A percentile compares a stretch with the other conserved stretches of the same genome.
phyloP scores from a whole-genome alignment of 2,797 vertebrate genomes.

The Lophius americanus region DNA sequence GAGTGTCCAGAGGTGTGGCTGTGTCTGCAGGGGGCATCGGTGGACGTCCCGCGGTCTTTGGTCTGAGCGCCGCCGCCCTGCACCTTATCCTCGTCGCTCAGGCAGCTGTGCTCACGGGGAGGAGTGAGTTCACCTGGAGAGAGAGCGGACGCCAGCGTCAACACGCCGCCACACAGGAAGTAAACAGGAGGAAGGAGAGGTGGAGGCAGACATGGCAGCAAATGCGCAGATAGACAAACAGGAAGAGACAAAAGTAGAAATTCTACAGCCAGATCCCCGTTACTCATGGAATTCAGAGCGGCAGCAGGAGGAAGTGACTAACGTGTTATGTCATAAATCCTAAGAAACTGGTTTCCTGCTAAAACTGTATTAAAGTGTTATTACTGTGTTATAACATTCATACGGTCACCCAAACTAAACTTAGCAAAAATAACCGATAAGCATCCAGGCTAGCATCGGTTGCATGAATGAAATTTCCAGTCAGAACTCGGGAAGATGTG shows the following conservation, averaged over 20 bases:
- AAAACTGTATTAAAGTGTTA: no score
- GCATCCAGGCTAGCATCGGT: no score
- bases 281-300: slow-evolving; percentile 56
- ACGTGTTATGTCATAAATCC: slow-evolving; percentile 64
- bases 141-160: slow-evolving; percentile 12
- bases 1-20: slow-evolving; percentile 83
- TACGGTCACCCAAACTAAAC: no score
- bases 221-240: slow-evolving; percentile 34
- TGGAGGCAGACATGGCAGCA: slow-evolving; percentile 33
- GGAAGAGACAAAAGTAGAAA: slow-evolving; percentile 41
- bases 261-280: slow-evolving; percentile 64
- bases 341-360: no score
- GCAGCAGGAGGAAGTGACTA: slow-evolving; percentile 37
- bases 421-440: no score
- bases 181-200: slow-evolving; percentile 16
- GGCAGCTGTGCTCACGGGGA: slow-evolving; percentile 92
- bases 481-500: no score
- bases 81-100: slow-evolving; percentile 93
- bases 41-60: slow-evolving; percentile 95
- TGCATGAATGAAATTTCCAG: no score
- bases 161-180: slow-evolving; percentile 25
- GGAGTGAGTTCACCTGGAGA: slow-evolving; percentile 89
- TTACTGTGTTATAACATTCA: no score
- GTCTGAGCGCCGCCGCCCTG: slow-evolving; percentile 89
- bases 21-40: slow-evolving; percentile 89